Evolutionary conservation across 2,888 invertebrate genomes (phyloP), one percentile per base, ranked within the genome.

Genomic region (Psylliodes chrysocephalus): DNA sequence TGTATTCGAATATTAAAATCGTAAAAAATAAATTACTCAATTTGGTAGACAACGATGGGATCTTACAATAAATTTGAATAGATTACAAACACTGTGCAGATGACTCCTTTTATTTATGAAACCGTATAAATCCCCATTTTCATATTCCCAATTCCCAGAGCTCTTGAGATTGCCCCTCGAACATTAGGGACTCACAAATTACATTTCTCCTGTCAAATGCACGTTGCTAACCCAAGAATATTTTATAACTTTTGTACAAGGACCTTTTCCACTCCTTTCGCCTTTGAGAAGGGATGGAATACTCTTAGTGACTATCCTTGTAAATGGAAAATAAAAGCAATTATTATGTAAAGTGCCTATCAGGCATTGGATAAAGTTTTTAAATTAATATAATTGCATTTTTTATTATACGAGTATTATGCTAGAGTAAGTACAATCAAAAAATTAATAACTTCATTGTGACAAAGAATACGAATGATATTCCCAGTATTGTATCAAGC

Each of bases 111-210:
- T 74, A 77, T 77, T 78, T 78, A 77, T 77, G 76, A 76, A 74
- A 71, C 66, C 63, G 72, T 75, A 78, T 77, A 78, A 76, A 77
- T 78, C 77, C 74, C 77, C 72, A 76, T 78, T 79, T 78, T 76
- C 78, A 76, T 75, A 78, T 75, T 77, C 77, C 75, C 77, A 76
- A 76, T 76, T 76, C 77, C 68, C 75, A 70, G 71, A 66, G 73
- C 76, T 73, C 69, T 71, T 73, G 72, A 75, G 76, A 77, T 76
- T 76, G 75, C 71, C 73, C 72, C 69, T 62, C 63, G 60, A 42
- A 69, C 76, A 75, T 75, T 74, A 75, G 78, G 78, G 78, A 77
- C 69, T 77, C 76, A 76, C 78, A 79, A 79, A 79, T 79, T 78
- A 77, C 78, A 74, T 75, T 77, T 72, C 74, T 66, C 72, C 78